These are phyloP conservation scores for Eulemur mongoz DNA, from an alignment of 2,797 vertebrate species.

Conservation along the genomic window DNA sequence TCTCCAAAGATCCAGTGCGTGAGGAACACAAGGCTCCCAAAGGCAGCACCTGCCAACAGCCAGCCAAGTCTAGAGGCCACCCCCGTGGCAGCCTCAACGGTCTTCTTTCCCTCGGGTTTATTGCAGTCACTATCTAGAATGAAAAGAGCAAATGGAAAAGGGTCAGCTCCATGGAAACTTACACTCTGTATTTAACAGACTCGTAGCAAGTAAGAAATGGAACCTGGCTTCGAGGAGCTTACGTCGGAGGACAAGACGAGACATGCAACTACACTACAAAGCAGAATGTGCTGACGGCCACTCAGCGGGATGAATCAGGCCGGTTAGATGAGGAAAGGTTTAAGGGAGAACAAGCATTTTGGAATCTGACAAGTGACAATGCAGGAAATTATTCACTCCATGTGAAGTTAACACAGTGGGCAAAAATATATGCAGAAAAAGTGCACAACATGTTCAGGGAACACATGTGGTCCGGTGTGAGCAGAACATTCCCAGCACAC, in stretches of 20 bases:
- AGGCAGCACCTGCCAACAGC: slow-evolving; percentile 81
- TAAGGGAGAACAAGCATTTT: neutral
- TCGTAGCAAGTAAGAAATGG: neutral
- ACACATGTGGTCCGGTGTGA: neutral
- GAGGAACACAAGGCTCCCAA: slow-evolving; percentile 84
- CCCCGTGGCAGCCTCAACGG: neutral
- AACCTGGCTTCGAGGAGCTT: neutral
- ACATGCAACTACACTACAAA: neutral
- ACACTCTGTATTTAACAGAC: neutral
- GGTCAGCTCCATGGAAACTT: neutral
- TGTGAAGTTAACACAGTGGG: neutral
- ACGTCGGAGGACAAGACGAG: neutral
- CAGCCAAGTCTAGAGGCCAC: slow-evolving; percentile 35
- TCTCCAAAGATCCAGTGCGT: slow-evolving; percentile 87
- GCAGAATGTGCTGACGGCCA: neutral
- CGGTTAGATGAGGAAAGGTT: neutral
- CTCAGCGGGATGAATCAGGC: neutral
- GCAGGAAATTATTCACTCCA: neutral
- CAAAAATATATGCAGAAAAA: neutral
- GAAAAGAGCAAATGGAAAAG: neutral
- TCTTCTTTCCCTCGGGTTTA: neutral
- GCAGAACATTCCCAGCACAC: neutral
- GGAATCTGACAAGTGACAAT: neutral
- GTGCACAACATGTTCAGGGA: neutral
- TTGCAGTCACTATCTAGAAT: slow-evolving; percentile 30